Evolutionary conservation across 2,888 invertebrate species (phyloP).

Genomic region (Ormia ochracea): DNA sequence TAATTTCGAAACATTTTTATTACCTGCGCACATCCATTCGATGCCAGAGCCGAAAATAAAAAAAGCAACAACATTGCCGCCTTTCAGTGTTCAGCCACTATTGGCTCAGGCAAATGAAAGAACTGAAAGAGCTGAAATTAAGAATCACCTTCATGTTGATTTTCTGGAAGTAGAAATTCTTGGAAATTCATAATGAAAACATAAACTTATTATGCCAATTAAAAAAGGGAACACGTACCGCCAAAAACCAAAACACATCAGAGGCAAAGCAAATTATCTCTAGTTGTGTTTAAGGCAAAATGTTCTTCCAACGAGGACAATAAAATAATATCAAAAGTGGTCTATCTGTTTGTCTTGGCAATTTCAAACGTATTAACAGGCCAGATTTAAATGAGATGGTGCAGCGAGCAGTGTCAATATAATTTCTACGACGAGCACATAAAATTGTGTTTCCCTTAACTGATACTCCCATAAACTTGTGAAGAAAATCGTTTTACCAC

Average conservation of each 20-base stretch:
- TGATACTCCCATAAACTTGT: slow-evolving; percentile 52
- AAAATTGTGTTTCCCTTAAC: slow-evolving; percentile 34
- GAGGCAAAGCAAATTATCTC: slow-evolving; percentile 24
- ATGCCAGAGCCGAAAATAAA: too few relatives aligned
- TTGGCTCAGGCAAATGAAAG: background rate
- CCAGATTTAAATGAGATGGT: background rate
- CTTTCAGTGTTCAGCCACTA: background rate
- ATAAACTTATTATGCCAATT: slow-evolving; percentile 56
- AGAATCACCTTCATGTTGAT: slow-evolving; percentile 12
- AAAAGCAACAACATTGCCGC: background rate
- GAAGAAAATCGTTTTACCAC: slow-evolving; percentile 33
- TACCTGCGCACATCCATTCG: background rate
- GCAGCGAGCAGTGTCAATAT: background rate
- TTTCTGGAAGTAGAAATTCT: slow-evolving; percentile 16
- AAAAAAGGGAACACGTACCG: slow-evolving; percentile 35
- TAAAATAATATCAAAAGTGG: slow-evolving; percentile 28
- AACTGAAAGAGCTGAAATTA: background rate
- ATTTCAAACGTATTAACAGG: background rate
- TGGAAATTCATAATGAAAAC: slow-evolving; percentile 51
- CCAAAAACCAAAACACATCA: background rate
- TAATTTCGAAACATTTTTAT: slow-evolving; percentile 33
- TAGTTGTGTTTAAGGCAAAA: slow-evolving; percentile 21
- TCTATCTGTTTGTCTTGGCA: background rate
- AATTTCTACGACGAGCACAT: slow-evolving; percentile 38
- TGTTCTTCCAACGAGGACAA: slow-evolving; percentile 14